Base-by-base conservation (phyloP, 2,113 vertebrate species). In the Tachycineta bicolor region DNA sequence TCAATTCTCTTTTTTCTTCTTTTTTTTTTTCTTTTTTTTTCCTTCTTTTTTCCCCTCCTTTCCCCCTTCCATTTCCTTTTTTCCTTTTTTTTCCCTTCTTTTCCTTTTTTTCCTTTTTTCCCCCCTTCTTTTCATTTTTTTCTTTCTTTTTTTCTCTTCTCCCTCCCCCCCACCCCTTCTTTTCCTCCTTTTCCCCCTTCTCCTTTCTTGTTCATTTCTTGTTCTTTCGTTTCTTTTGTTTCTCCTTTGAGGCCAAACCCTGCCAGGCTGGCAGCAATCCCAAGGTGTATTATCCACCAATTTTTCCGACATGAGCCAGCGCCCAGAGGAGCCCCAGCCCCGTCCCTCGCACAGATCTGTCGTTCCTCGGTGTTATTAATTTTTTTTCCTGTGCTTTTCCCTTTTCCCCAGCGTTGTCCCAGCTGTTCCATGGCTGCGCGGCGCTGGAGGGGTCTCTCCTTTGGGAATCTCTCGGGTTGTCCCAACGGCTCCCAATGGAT, bases 401-500 rank as follows among this genome's bases (percentile, higher is more conserved):
- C 1, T 50, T 70, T 44, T 31, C 10, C 29, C 8, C 29, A 52
- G 74, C 3, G 0, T 50, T 73, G 41, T 26, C 75, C 26, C 47
- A 1, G 24, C 26, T 5, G 29, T 21, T 58, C 71, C 49, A 91
- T 89, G 67, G 55, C 21, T 5, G 46, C 14, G 1, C 13, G 10
- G 49, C 53, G 31, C 60, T 69, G 47, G 71, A 37, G 50, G 68
- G 14, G 3, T 5, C 23, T 73, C 34, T 56, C 6, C 0, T 41
- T 39, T 0, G 85, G 87, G 63, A 99, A 99, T 95, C 92, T 99
- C 39, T 98, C 98, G 0, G 58, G 96, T 11, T 99, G 99, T 60
- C 99, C 99, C 16, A 99, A 99, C 1, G 99, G 99, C 5, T 98
- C 99, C 22, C 22, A 33, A 14, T 99, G 99, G 99, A 97, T 99